Base-by-base conservation (phyloP, 2,888 invertebrate species). In the Osmoderma eremita region DNA sequence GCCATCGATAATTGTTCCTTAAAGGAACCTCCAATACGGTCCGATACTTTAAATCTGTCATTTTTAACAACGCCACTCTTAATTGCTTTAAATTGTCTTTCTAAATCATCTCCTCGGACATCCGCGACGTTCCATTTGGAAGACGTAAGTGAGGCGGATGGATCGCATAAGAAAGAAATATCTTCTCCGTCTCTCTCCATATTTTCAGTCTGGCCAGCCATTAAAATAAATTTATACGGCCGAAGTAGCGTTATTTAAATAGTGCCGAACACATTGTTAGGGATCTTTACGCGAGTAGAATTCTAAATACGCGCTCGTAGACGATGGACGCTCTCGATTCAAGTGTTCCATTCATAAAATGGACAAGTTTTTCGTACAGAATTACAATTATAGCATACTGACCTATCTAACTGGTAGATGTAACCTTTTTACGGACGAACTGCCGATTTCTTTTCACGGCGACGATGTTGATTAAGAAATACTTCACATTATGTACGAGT, bases 221-320 rank as follows among this genome's bases (percentile, higher is more conserved):
- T 65, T 65, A 65, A 65, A 65, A 65, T 65, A 65, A 58, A 65
- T 65, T 65, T 65, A 65, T 65, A 65, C 65, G 65, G 49, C 65
- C 38, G 65, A n/a, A 58, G 49, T 58, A 45, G 56, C 65, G 56
- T 58, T 65, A 65, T 65, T 65, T 56, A 65, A 65, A 65, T 65
- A 56, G 56, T 65, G 58, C 49, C 56, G 50, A 63, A 67, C 63
- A 63, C 67, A 67, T 67, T 67, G 67, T 67, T 67, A 67, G 67
- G 54, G 54, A 30, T 63, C 63, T 36, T 54, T 63, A 54, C 67
- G 38, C 41, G 63, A 53, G 41, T 39, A 38, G 67, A 67, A 67
- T 67, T 67, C 63, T 51, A 67, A 67, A 63, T 63, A 18, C 30
- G 42, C 53, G 20, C 53, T 17, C 13, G 38, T 48, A 48, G 13